Base-by-base conservation (phyloP, 2,888 invertebrate species). In the Philonicus albiceps region DNA sequence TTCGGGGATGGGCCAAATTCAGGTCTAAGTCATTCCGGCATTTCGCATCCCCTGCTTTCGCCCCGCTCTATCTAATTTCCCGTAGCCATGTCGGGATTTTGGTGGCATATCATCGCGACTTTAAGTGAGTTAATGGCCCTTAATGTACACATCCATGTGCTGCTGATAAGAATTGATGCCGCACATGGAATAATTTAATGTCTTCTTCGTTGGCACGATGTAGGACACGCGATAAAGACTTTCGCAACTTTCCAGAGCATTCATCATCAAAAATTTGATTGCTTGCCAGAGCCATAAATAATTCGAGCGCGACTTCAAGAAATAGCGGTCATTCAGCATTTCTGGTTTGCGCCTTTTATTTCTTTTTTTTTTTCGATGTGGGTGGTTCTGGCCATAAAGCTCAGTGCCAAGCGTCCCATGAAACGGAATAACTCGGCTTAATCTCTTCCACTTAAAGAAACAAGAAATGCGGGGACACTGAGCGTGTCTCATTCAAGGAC, bases 101-200 rank as follows among this genome's bases (percentile, higher is more conserved):
- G 74, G 37, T 19, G 73, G 31, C 73, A 73, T 73, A 31, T 74
- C 74, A 74, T 74, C 74, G 31, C 19, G 74, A n/a, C 74, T 74
- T 31, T 74, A 74, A 74, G n/a, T 74, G 37, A 37, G 74, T 74
- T 74, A 74, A 74, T 74, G 74, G 34, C 19, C 19, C 74, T 74
- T 74, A 74, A 74, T 74, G 74, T 34, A 74, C 74, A 74, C 74
- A 22, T 64, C 64, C 27, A 27, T 64, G 27, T 64, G 74, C n/a
- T 37, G 4, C 34, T 74, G 74, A 74, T 74, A 74, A 31, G 74
- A 74, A 74, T 74, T 74, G 74, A 74, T 74, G 74, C 34, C 74
- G 74, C 74, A 74, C 74, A 64, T 64, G 74, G 74, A 74, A 74
- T 74, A 31, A 74, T 74, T 74, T 74, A 74, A 74, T 74, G 74